A percentile compares a stretch with the other conserved stretches of the same genome.
These are phyloP conservation scores for human (Homo sapiens) DNA, from an alignment of 2,113 vertebrate species.

Conservation along the genomic window GRCh38 chr12:78359501-78360000, in stretches of 20 bases:
- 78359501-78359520: conserved; percentile 33
- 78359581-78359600: conserved; percentile 55
- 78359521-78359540: not conserved
- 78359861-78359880: not conserved
- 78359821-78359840: not conserved
- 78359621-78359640: not conserved
- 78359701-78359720: not conserved
- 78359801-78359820: not conserved
- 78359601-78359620: not conserved
- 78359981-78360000: not conserved
- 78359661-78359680: not conserved
- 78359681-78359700: not conserved
- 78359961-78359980: not conserved
- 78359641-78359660: not conserved
- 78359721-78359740: not conserved
- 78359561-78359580: conserved; percentile 45
- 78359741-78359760: not conserved
- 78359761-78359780: not conserved
- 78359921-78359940: not conserved
- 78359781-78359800: not conserved
- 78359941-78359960: not conserved
- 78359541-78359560: conserved; percentile 21
- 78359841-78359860: not conserved
- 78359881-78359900: not conserved
- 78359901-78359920: not conserved